Evolutionary conservation across 2,888 invertebrate species (phyloP).

Genomic region (Chrysolina haemoptera): DNA sequence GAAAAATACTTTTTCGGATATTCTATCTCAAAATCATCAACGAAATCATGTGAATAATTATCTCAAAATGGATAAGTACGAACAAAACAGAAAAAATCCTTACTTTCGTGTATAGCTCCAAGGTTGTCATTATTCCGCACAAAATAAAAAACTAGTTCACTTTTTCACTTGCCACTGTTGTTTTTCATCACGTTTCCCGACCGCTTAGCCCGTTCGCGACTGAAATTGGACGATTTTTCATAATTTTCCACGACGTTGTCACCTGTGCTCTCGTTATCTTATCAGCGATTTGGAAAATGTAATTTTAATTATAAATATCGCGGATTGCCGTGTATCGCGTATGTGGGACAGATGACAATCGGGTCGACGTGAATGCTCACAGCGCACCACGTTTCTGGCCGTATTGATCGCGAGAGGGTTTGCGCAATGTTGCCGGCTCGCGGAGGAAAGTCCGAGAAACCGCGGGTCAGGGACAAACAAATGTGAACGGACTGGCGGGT

Average conservation of each 20-base stretch:
- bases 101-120: conserved; percentile 66
- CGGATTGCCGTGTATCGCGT: background rate
- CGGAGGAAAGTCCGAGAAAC: conserved; percentile 25
- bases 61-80: too few relatives aligned
- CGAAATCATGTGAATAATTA: too few relatives aligned
- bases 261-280: conserved; percentile 48
- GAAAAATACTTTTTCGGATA: too few relatives aligned
- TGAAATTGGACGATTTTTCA: background rate
- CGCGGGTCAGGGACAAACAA: conserved; percentile 17
- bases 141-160: conserved; percentile 16
- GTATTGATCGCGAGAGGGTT: conserved; percentile 40
- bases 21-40: too few relatives aligned
- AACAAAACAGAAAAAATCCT: conserved; percentile 20
- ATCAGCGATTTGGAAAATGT: conserved; percentile 40
- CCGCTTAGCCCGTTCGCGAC: background rate
- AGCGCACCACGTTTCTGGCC: conserved; percentile 52
- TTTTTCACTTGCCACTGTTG: conserved; percentile 27
- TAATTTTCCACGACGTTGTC: conserved; percentile 12
- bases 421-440: conserved; percentile 33
- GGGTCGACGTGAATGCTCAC: conserved; percentile 36
- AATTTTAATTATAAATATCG: too few relatives aligned
- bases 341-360: conserved; percentile 27
- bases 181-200: conserved; percentile 21
- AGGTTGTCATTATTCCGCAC: conserved; percentile 63
- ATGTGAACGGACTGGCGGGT: background rate